A percentile compares a stretch with the other conserved stretches of the same genome.
phyloP scores from a whole-genome alignment of 2,113 vertebrate genomes.

The Meleagris gallopavo region DNA sequence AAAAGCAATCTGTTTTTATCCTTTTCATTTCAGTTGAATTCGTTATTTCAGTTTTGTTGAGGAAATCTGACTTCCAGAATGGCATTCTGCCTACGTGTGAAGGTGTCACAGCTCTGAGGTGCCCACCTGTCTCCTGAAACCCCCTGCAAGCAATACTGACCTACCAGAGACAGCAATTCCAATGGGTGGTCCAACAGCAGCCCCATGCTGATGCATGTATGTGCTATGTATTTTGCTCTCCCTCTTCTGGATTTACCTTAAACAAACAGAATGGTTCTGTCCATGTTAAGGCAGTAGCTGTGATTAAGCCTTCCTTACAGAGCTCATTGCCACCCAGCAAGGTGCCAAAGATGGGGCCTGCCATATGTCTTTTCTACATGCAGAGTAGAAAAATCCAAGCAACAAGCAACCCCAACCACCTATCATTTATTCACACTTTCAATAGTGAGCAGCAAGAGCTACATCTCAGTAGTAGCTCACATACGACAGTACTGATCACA shows the following conservation, averaged over 20 bases:
- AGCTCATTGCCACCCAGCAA: background rate
- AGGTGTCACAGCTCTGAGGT: background rate
- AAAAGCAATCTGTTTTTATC: background rate
- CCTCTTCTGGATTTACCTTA: background rate
- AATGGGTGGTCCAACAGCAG: no score
- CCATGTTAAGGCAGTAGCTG: background rate
- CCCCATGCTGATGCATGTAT: fast-evolving
- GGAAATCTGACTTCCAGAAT: background rate
- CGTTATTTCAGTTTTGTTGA: background rate
- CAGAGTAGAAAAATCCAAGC: background rate
- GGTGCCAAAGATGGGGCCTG: background rate
- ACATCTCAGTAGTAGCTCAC: background rate
- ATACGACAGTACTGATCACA: background rate
- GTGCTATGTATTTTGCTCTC: fast-evolving
- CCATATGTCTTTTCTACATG: background rate
- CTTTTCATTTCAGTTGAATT: background rate
- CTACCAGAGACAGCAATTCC: background rate
- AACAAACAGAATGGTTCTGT: background rate
- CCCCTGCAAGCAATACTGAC: fast-evolving
- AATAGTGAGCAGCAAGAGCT: background rate
- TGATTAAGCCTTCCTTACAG: background rate
- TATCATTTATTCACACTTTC: fast-evolving
- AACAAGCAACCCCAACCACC: background rate
- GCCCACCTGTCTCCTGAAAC: background rate
- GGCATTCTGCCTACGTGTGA: background rate